These are phyloP conservation scores for Tromatobia lineatoria DNA, from an alignment of 2,888 invertebrate species.

Conservation along the genomic window DNA sequence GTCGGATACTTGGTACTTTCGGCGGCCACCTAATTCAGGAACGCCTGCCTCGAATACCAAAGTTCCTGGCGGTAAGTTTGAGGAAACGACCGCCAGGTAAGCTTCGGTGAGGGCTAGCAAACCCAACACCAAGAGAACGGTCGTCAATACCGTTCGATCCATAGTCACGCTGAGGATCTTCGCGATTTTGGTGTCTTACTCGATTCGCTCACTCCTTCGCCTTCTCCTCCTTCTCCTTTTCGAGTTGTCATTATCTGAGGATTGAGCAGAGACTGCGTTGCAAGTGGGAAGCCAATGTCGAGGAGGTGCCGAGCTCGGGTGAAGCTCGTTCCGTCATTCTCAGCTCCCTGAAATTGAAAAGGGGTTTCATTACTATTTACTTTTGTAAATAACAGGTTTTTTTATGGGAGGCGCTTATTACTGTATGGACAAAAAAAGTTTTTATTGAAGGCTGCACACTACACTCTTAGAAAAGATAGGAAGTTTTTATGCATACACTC, in stretches of 20 bases:
- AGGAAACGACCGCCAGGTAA: conserved; percentile 83
- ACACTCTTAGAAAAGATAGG: too few species aligned
- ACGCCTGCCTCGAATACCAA: conserved; percentile 93
- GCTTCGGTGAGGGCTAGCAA: conserved; percentile 73
- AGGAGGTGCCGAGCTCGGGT: neutral
- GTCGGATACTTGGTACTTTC: conserved; percentile 92
- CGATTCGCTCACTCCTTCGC: conserved; percentile 34
- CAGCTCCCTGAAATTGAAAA: neutral
- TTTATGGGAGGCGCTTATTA: too few species aligned
- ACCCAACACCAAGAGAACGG: conserved; percentile 70
- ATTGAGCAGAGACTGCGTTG: neutral
- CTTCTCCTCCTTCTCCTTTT: conserved; percentile 50
- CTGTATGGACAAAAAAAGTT: too few species aligned
- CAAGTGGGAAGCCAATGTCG: neutral
- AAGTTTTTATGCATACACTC: too few species aligned
- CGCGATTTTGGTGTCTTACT: conserved; percentile 10
- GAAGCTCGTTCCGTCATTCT: neutral
- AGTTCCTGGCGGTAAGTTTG: conserved; percentile 87
- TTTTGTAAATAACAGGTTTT: too few species aligned
- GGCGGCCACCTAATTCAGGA: conserved; percentile 92
- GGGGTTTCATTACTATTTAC: neutral
- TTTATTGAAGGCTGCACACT: too few species aligned
- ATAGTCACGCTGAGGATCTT: conserved; percentile 54
- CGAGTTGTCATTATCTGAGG: conserved; percentile 7
- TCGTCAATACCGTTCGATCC: conserved; percentile 76